phyloP scores from a whole-genome alignment of 2,888 invertebrate species.

The Pegoplata infirma region DNA sequence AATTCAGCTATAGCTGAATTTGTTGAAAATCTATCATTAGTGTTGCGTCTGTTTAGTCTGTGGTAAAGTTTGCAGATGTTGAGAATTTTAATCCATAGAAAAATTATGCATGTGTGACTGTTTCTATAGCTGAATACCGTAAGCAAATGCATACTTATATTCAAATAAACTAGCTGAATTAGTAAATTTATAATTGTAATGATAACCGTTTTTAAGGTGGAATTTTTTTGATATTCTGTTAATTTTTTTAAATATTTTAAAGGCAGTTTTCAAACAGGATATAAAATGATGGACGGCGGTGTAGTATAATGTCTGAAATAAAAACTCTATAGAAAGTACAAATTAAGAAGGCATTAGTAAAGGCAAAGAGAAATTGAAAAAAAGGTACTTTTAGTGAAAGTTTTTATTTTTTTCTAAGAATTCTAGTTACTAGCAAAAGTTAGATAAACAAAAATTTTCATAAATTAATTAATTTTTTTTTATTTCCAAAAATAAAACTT shows the following conservation, averaged over 20 bases:
- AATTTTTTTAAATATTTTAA: no score
- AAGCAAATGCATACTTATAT: no score
- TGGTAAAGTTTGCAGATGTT: no score
- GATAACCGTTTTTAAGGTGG: no score
- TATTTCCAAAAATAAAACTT: not conserved
- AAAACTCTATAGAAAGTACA: not conserved
- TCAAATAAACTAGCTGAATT: no score
- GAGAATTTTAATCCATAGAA: no score
- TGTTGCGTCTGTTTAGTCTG: no score
- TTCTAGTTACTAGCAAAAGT: not conserved
- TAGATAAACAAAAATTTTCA: not conserved
- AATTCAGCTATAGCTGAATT: no score
- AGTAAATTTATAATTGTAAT: no score
- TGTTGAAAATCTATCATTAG: no score
- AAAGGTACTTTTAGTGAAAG: conserved; percentile 42
- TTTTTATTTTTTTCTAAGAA: not conserved
- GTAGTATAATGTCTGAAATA: conserved; percentile 8
- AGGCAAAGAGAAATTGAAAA: not conserved
- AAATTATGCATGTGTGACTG: no score
- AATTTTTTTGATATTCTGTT: not conserved
- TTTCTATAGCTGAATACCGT: no score
- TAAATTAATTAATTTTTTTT: not conserved
- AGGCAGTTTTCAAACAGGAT: conserved; percentile 22
- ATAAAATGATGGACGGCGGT: conserved; percentile 28
- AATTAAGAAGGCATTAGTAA: not conserved